Evolutionary conservation across 2,888 invertebrate species (phyloP).

Genomic region (Mythimna albipuncta): DNA sequence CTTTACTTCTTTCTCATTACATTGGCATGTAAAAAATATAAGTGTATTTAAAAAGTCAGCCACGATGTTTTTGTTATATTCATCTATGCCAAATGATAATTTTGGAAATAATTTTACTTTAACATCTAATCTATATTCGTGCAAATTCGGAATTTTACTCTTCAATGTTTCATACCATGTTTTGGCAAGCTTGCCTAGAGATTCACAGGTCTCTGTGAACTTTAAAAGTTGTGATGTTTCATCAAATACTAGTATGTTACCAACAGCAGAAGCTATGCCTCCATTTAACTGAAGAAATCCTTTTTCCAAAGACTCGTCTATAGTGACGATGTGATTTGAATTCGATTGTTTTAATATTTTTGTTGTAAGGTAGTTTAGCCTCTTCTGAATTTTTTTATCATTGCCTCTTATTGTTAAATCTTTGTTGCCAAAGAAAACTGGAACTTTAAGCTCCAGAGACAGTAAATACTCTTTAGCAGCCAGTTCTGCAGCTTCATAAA

Average conservation of each 20-base stretch:
- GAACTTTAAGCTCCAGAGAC: constrained; percentile 13
- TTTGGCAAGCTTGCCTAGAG: constrained; percentile 20
- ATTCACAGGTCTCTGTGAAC: constrained; percentile 16
- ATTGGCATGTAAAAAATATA: constrained; percentile 45
- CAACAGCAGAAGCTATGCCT: constrained; percentile 46
- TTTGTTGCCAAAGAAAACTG: constrained; percentile 48
- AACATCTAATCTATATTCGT: constrained; percentile 26
- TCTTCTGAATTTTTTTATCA: constrained; percentile 20
- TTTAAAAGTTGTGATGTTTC: constrained; percentile 5
- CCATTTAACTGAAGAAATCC: constrained; percentile 27
- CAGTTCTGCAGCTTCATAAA: no score
- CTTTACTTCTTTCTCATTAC: constrained; percentile 29
- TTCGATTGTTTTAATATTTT: constrained; percentile 18
- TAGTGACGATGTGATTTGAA: constrained; percentile 1
- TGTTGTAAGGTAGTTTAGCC: constrained; percentile 16
- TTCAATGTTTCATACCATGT: constrained; percentile 18
- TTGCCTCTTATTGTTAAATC: constrained; percentile 41
- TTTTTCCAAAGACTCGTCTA: constrained; percentile 33
- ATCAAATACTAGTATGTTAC: constrained; percentile 40
- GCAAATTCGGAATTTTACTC: background rate
- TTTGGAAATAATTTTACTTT: constrained; percentile 34
- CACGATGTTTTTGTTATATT: background rate
- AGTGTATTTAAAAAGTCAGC: constrained; percentile 28
- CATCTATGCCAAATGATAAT: constrained; percentile 9
- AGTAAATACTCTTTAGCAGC: no score